phyloP scores from a whole-genome alignment of 1,140 invertebrate species.

The Leptonema lineaticorne region DNA sequence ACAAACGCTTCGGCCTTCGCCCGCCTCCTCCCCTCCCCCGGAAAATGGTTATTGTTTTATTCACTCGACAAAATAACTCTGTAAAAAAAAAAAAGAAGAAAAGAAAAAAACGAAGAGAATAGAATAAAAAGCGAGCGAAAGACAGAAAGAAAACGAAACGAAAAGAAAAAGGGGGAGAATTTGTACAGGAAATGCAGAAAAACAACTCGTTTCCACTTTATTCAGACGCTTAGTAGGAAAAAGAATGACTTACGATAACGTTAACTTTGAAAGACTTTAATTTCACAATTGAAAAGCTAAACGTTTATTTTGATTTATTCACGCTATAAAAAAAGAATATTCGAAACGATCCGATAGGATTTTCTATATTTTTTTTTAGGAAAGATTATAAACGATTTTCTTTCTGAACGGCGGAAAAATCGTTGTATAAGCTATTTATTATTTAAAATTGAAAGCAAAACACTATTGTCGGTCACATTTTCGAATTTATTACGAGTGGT shows the following conservation, averaged over 20 bases:
- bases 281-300: background rate
- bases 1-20: slow-evolving; percentile 17
- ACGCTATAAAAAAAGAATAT: background rate
- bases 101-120: background rate
- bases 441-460: slow-evolving; percentile 15
- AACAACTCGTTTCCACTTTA: slow-evolving; percentile 9
- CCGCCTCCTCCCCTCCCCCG: no score
- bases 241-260: background rate
- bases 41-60: slow-evolving; percentile 29
- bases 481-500: background rate
- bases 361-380: no score
- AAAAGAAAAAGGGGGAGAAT: no score
- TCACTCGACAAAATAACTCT: background rate
- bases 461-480: slow-evolving; percentile 7
- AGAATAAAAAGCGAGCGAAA: no score
- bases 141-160: background rate
- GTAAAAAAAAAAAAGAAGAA: background rate
- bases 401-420: background rate
- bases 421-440: slow-evolving; percentile 5
- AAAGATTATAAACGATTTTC: no score
- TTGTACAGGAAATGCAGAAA: slow-evolving; percentile 1
- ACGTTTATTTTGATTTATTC: background rate
- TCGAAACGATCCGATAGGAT: background rate
- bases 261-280: background rate
- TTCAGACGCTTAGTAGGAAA: background rate